Evolutionary conservation across 2,888 invertebrate genomes (phyloP), one percentile per base, ranked within the genome.

Genomic region (Villa cingulata): DNA sequence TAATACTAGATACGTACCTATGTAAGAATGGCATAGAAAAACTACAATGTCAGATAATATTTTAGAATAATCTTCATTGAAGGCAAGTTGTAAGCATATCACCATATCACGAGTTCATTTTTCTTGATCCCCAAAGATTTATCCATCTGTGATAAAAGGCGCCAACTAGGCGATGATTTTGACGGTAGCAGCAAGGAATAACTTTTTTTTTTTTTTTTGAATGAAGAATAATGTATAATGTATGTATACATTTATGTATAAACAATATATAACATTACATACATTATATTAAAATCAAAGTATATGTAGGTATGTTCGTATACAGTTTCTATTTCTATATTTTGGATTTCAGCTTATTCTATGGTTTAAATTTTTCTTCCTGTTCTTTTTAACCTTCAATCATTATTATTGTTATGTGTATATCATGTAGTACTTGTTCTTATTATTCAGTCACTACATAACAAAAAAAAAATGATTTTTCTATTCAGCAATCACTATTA

Each of bases 111-210:
- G 5, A 41, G 41, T 41, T 46, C 41, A 41, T 42, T 46, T 46
- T 46, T 46, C 29, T 32, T 37, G 27, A 41, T 42, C 46, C 41
- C 20, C 27, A 37, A n/a, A 41, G 37, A 46, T 41, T 29, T 46
- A 46, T 41, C 46, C 46, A 59, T 60, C 64, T 61, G 62, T 65
- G 64, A 64, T 62, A 64, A 62, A 62, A 62, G 68, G 67, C 67
- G 67, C 67, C 67, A 65, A 62, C 58, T 60, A 62, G 66, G 59
- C 67, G 60, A 56, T 32, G 29, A 32, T 32, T 32, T 32, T 32
- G 29, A 32, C 29, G 29, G 29, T 32, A 32, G 12, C 29, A 32
- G 29, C 29, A 32, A 32, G 29, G 29, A 32, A 32, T 14, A 32
- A 9, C 12, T n/a, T n/a, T n/a, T n/a, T n/a, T n/a, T n/a, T n/a